Base-by-base conservation (phyloP, 2,113 vertebrate species). In the Pseudonaja textilis region DNA sequence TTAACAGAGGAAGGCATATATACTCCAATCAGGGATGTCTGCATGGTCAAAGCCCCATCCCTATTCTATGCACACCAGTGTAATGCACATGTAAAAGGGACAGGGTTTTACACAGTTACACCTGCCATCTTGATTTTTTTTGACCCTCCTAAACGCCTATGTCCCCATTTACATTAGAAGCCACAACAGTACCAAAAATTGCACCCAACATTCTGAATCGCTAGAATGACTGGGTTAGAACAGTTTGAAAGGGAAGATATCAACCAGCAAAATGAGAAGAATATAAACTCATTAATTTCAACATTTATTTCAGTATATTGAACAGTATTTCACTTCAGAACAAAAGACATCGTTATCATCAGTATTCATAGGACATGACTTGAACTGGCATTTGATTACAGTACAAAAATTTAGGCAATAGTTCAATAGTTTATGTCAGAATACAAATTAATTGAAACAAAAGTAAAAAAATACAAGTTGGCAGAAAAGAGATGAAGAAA, bases 271-370 rank as follows among this genome's bases (percentile, higher is more conserved):
- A 92, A 74, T 81, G 90, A 92, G 92, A 95, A 96, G 94, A 96
- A 95, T 91, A 94, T 3, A 92, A 93, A 91, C 61, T 93, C 3
- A 89, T 88, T 81, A 96, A 42, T 95, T 96, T 96, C 95, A 97
- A 96, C 93, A 97, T 95, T 96, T 97, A 96, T 97, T 98, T 87
- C 55, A 98, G 97, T 96, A 98, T 98, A 97, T 98, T 98, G 96
- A 97, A 97, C 96, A 96, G 94, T 96, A 95, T 97, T 97, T 96
- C 95, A 97, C 95, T 96, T 97, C 93, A 96, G 96, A 95, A 97
- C 97, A 96, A 97, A 97, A 98, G 93, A 95, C 97, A 97, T 97
- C 97, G 5, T 34, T 69, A 39, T 42, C 74, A 97, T 97, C 96
- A 96, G 94, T 96, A 97, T 95, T 97, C 97, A 97, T 95, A 95